These are phyloP conservation scores for Caenorhabditis sp. DNA, from an alignment of 2,888 invertebrate species.

Conservation along the genomic window DNA sequence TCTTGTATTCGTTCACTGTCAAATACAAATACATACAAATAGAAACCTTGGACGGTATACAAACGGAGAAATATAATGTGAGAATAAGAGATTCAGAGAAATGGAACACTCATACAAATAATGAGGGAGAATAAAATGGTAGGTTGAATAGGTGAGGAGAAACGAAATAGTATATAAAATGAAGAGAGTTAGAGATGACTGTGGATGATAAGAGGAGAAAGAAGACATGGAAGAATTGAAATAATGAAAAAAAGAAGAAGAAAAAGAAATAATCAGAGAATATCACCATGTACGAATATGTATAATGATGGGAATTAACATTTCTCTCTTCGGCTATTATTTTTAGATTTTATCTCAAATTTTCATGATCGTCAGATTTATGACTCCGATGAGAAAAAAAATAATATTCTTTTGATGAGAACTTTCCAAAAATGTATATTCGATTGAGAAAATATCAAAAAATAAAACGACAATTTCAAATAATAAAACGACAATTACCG, in stretches of 20 bases:
- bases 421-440: too few relatives aligned
- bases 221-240: neutral
- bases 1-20: neutral
- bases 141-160: neutral
- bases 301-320: too few relatives aligned
- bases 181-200: neutral
- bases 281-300: neutral
- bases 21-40: slow-evolving; percentile 1
- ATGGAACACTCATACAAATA: neutral
- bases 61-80: neutral
- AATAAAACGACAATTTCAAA: too few relatives aligned
- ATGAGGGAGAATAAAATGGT: slow-evolving; percentile 1
- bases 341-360: neutral
- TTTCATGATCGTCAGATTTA: too few relatives aligned
- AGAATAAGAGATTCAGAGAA: neutral
- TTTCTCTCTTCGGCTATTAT: neutral
- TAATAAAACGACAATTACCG: too few relatives aligned
- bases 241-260: neutral
- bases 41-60: slow-evolving; percentile 1
- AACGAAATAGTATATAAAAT: neutral
- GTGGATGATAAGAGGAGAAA: neutral
- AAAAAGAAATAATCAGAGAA: neutral
- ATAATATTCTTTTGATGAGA: too few relatives aligned
- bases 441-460: too few relatives aligned
- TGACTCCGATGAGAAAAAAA: too few relatives aligned